Percentiles rank a stretch among this genome's conserved stretches.
Conservation (phyloP, 2,888 invertebrate genomes). For the Nowickia ferox region DNA sequence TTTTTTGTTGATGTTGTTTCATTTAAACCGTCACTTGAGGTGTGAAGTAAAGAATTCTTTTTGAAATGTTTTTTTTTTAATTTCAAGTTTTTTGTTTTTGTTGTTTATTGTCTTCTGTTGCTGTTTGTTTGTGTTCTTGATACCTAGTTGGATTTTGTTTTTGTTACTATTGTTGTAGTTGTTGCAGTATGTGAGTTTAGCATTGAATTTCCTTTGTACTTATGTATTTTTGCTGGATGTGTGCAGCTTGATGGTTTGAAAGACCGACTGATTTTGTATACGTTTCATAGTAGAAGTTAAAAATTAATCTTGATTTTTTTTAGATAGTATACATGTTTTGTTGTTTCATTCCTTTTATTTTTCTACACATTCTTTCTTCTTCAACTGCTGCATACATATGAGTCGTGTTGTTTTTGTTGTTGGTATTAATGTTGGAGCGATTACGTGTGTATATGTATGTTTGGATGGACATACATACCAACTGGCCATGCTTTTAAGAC, state of each 20-base stretch:
- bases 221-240: slow-evolving; percentile 10
- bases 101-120: slow-evolving; percentile 46
- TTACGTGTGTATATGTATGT: background rate
- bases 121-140: slow-evolving; percentile 55
- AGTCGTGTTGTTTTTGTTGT: slow-evolving; percentile 21
- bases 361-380: slow-evolving; percentile 1
- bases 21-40: slow-evolving; percentile 74
- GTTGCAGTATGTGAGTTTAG: slow-evolving; percentile 45
- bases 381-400: slow-evolving; percentile 30
- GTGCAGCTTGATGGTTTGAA: slow-evolving; percentile 5
- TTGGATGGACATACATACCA: background rate
- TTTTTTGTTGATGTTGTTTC: slow-evolving; percentile 52
- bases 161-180: slow-evolving; percentile 41
- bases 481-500: too few species aligned
- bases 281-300: slow-evolving; percentile 44
- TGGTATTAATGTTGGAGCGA: slow-evolving; percentile 38
- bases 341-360: slow-evolving; percentile 30
- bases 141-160: slow-evolving; percentile 59
- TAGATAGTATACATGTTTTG: slow-evolving; percentile 38
- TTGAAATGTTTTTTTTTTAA: slow-evolving; percentile 26
- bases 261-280: slow-evolving; percentile 13
- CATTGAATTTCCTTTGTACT: slow-evolving; percentile 33
- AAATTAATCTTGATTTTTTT: slow-evolving; percentile 70
- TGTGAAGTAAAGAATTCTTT: slow-evolving; percentile 75
- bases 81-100: slow-evolving; percentile 16